Evolutionary conservation across 2,888 invertebrate species (phyloP).

Genomic region (Nycteola revayana): DNA sequence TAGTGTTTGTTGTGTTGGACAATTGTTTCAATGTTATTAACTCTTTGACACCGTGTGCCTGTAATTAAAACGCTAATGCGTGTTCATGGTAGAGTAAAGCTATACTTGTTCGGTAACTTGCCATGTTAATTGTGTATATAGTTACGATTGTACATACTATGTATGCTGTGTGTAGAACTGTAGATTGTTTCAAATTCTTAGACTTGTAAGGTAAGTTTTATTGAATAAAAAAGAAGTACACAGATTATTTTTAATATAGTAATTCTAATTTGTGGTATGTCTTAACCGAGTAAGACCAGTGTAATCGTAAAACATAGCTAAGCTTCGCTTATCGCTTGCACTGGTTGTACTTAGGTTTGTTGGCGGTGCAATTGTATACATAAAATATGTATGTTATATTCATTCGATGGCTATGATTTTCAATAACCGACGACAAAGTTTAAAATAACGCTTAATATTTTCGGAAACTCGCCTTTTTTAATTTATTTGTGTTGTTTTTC

Average conservation of each 20-base stretch:
- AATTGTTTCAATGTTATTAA: too few species aligned
- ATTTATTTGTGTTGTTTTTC: conserved; percentile 44
- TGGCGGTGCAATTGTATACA: conserved; percentile 40
- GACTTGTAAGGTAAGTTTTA: conserved; percentile 58
- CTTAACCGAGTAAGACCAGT: conserved; percentile 12
- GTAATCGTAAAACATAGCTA: conserved; percentile 3
- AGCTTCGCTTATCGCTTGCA: neutral
- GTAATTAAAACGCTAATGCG: conserved; percentile 23
- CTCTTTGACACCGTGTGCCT: conserved; percentile 1
- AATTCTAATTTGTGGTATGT: conserved; percentile 24
- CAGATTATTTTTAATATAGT: conserved; percentile 41
- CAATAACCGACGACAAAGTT: conserved; percentile 28
- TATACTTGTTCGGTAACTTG: conserved; percentile 49
- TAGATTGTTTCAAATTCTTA: conserved; percentile 72
- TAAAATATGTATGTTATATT: conserved; percentile 28
- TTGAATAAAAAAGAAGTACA: conserved; percentile 55
- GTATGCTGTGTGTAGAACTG: conserved; percentile 74
- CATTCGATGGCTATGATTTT: conserved; percentile 42
- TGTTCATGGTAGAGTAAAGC: conserved; percentile 43
- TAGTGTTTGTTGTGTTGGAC: too few species aligned
- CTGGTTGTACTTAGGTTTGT: conserved; percentile 4
- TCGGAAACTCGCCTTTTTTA: conserved; percentile 36
- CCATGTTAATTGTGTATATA: conserved; percentile 71
- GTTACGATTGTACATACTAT: conserved; percentile 75
- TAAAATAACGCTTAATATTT: conserved; percentile 23